Conservation (phyloP, 1,140 invertebrate species). For the Drosophila ogumai region DNA sequence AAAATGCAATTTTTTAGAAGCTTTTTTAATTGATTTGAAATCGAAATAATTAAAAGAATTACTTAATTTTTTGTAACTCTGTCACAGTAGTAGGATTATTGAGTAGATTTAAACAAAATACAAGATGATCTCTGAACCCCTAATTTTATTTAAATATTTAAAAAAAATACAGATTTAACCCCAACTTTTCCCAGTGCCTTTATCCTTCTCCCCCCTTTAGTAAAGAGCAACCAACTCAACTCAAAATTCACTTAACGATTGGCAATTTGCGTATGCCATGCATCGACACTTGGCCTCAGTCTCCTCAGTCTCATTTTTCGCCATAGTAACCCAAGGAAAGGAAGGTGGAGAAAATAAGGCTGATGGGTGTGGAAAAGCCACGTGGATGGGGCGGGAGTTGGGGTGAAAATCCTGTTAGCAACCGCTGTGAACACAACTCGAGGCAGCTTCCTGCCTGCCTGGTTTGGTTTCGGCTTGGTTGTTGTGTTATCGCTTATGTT, state of each 20-base stretch:
- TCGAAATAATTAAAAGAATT: too few relatives aligned
- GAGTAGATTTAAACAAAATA: too few relatives aligned
- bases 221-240: conserved; percentile 7
- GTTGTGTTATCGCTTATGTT: conserved; percentile 83
- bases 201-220: neutral
- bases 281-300: conserved; percentile 64
- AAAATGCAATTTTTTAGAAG: too few relatives aligned
- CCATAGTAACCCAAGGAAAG: conserved; percentile 41
- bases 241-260: conserved; percentile 64
- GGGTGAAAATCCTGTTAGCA: conserved; percentile 68
- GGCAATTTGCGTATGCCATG: conserved; percentile 63
- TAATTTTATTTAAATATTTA: neutral
- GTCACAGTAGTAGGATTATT: too few relatives aligned
- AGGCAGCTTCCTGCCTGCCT: conserved; percentile 45
- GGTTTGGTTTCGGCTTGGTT: conserved; percentile 47
- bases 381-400: conserved; percentile 1
- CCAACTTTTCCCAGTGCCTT: conserved; percentile 8
- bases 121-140: too few relatives aligned
- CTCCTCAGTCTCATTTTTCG: conserved; percentile 21
- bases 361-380: conserved; percentile 1
- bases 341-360: conserved; percentile 11
- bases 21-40: too few relatives aligned
- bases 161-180: neutral
- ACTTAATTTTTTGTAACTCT: too few relatives aligned
- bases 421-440: conserved; percentile 67